Conservation (phyloP, 2,888 invertebrate species). For the Pyrrhia umbra region DNA sequence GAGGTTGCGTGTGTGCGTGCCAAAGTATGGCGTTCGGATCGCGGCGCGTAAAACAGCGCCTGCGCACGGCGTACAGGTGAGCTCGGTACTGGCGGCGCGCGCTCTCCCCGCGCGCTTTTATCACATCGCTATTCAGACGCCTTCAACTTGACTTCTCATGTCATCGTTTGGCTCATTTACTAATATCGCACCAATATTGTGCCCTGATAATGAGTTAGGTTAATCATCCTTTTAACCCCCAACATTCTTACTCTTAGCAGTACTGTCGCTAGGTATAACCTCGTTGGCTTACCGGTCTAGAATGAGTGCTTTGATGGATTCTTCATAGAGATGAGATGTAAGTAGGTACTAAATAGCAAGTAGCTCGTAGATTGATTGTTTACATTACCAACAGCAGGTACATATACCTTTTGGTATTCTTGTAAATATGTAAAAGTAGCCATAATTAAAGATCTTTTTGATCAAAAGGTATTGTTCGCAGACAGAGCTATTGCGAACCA, state of each 20-base stretch:
- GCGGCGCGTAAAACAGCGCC: slow-evolving; percentile 74
- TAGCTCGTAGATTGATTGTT: slow-evolving; percentile 10
- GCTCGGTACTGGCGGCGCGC: slow-evolving; percentile 86
- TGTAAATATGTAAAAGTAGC: slow-evolving; percentile 14
- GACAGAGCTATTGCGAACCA: too few species aligned
- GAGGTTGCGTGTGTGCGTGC: slow-evolving; percentile 66
- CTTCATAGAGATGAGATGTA: neutral
- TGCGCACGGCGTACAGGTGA: slow-evolving; percentile 79
- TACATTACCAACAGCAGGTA: slow-evolving; percentile 13
- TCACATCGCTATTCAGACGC: slow-evolving; percentile 84
- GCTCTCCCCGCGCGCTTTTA: slow-evolving; percentile 82
- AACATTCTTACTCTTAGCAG: neutral
- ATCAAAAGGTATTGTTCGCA: too few species aligned
- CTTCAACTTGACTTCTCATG: slow-evolving; percentile 85
- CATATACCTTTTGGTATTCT: slow-evolving; percentile 19
- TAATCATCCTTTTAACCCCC: neutral
- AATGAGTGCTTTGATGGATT: slow-evolving; percentile 9
- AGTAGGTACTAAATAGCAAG: slow-evolving; percentile 10
- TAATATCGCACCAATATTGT: slow-evolving; percentile 38
- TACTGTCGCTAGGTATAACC: neutral
- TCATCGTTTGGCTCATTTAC: slow-evolving; percentile 58
- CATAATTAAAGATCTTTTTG: too few species aligned
- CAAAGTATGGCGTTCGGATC: slow-evolving; percentile 55
- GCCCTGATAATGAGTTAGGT: slow-evolving; percentile 9
- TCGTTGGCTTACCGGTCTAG: slow-evolving; percentile 2